Percentiles rank a stretch among this genome's conserved stretches.
Conservation (phyloP, 2,797 vertebrate species). For the Spinus pinus region DNA sequence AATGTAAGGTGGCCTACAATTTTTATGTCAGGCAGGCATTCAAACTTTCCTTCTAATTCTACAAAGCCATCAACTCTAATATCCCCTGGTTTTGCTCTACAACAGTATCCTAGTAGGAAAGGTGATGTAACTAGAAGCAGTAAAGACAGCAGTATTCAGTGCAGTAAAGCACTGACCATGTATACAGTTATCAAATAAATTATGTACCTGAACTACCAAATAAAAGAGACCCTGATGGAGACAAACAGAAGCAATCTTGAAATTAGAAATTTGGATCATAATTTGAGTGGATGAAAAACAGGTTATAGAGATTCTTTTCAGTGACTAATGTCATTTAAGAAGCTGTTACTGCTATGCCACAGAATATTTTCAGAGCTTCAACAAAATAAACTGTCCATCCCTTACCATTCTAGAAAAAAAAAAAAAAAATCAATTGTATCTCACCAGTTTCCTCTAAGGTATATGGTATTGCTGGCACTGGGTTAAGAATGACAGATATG, state of each 20-base stretch:
- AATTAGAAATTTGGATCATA: neutral
- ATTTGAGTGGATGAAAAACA: neutral
- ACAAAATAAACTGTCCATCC: neutral
- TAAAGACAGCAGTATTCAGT: neutral
- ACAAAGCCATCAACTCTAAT: neutral
- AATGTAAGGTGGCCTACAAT: neutral
- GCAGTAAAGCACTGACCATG: neutral
- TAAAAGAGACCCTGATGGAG: neutral
- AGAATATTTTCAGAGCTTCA: neutral
- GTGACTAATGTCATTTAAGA: neutral
- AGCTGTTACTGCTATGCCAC: neutral
- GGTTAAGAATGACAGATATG: neutral
- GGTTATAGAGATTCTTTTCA: neutral
- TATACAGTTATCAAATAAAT: neutral
- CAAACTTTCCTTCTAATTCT: neutral
- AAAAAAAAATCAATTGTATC: neutral
- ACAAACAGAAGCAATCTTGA: neutral
- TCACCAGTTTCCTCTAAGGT: neutral
- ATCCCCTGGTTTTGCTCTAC: neutral
- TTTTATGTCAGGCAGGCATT: neutral
- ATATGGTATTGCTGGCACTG: neutral
- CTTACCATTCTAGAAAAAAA: neutral
- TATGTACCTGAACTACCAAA: neutral
- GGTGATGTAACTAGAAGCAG: neutral
- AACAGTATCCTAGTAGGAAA: neutral